Evolutionary conservation across 1,140 invertebrate genomes (phyloP), one percentile per base, ranked within the genome.

Genomic region (Drusus annulatus): DNA sequence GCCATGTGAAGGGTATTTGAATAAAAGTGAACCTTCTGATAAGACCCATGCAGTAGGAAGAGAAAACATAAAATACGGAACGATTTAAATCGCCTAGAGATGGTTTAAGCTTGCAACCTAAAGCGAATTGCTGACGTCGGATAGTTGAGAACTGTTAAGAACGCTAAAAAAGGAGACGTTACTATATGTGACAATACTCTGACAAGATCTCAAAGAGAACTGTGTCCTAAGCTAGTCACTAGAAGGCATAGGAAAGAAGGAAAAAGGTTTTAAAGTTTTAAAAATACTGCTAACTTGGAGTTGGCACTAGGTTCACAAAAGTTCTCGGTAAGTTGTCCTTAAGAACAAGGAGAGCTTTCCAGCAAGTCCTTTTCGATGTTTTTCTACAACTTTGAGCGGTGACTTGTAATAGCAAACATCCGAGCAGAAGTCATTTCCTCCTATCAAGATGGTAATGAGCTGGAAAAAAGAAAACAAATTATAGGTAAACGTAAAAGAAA

Each of bases 401-500:
- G 88, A 85, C 4, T 86, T 77, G 76, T 85, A 63, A 77, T 87
- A 90, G 83, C 93, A 94, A 16, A 94, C 90, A 17, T 92, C 90
- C 5, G 86, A 79, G 85, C 94, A 95, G 69, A 95, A 90, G 83
- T 96, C 94, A 85, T 95, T 94, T 58, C 89, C 86, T 56, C 94
- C 94, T 21, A 94, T 92, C 84, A 94, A 91, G 4, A 95, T 74
- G 0, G 91, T 93, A 10, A 95, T 87, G 6, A 95, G 69, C 89
- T 94, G 90, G 83, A 91, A 93, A 31, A 65, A 36, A 60, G 1
- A 60, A 21, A 15, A 13, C 36, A 45, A 45, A 45, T 8, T 36
- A 36, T 4, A 1, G 31, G 8, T 28, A 28, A 28, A 28, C 28
- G 7, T 7, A 36, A 36, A 7, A 10, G 36, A 45, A 45, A 7